Evolutionary conservation across 2,888 invertebrate genomes (phyloP), one percentile per base, ranked within the genome.

Genomic region (Thera britannica): DNA sequence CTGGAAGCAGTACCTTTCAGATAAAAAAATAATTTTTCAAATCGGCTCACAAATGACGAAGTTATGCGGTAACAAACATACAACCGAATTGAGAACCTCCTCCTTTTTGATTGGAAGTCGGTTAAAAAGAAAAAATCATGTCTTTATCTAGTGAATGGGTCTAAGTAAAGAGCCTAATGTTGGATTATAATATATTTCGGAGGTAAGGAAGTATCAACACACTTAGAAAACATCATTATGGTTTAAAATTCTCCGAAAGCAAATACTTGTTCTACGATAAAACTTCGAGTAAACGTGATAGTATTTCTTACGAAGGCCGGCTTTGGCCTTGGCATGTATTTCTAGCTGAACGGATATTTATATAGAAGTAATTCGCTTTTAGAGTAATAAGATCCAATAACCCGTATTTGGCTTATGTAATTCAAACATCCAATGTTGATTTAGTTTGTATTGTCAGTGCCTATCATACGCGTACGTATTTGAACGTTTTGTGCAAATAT

Each of bases 361-460:
- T 76, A 79, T 75, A 63, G n/a, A 46, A 56, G 62, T 62, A 74
- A 74, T 70, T 65, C 76, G 76, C 75, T 79, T 78, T 79, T 78
- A 79, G 76, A 76, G 75, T 74, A 77, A 79, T 23, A 75, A 67
- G 82, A 83, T 87, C 81, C 80, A 83, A 84, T 86, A 88, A 85
- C 81, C 82, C 74, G 77, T 89, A 88, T 90, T 90, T 89, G 86
- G 79, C 80, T 89, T 89, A 88, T 87, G 84, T 88, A 87, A 88
- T 81, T 77, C 80, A 84, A 85, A 86, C 78, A 85, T 73, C 72
- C 75, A 81, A 80, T 87, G 83, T 87, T 86, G 82, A 79, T 80
- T 84, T 80, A 82, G 77, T 76, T 77, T 75, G 79, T 79, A 79
- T 79, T 78, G 80, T 79, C 76, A 79, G 76, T 77, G 79, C 75